Percentiles rank a stretch among this genome's conserved stretches.
Conservation (phyloP, 2,888 invertebrate species). For the Drepana falcataria region DNA sequence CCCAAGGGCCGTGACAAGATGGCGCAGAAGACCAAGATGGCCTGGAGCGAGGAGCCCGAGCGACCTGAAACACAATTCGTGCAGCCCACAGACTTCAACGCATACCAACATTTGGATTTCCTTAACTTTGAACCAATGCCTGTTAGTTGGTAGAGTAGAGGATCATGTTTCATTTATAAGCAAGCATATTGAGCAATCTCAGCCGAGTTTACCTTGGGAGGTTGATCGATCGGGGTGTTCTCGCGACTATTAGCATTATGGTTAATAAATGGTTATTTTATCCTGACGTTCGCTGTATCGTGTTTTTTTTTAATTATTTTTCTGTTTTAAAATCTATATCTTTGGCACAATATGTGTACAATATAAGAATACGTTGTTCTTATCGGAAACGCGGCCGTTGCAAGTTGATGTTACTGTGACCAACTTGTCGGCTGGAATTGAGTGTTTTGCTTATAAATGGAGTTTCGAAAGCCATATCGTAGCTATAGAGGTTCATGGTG, state of each 20-base stretch:
- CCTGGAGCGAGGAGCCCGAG: constrained; percentile 41
- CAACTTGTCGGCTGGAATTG: constrained; percentile 2
- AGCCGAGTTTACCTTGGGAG: no score
- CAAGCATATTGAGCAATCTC: constrained; percentile 11
- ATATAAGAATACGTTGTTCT: neutral
- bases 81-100: constrained; percentile 31
- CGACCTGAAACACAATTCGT: constrained; percentile 28
- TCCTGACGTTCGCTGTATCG: no score
- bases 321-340: neutral
- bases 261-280: no score
- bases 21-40: constrained; percentile 27
- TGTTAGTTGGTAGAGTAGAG: constrained; percentile 52
- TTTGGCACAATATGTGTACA: neutral
- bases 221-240: no score
- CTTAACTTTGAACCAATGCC: constrained; percentile 62
- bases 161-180: constrained; percentile 33
- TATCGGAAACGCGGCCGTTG: neutral
- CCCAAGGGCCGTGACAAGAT: constrained; percentile 40
- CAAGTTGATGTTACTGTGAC: constrained; percentile 2
- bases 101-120: constrained; percentile 62
- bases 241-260: no score
- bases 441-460: constrained; percentile 46
- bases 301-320: neutral
- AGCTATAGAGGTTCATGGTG: constrained; percentile 38
- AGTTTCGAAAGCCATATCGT: constrained; percentile 59